These are phyloP conservation scores for Flexamia atlantica DNA, from an alignment of 2,888 invertebrate genomes.

Conservation along the genomic window DNA sequence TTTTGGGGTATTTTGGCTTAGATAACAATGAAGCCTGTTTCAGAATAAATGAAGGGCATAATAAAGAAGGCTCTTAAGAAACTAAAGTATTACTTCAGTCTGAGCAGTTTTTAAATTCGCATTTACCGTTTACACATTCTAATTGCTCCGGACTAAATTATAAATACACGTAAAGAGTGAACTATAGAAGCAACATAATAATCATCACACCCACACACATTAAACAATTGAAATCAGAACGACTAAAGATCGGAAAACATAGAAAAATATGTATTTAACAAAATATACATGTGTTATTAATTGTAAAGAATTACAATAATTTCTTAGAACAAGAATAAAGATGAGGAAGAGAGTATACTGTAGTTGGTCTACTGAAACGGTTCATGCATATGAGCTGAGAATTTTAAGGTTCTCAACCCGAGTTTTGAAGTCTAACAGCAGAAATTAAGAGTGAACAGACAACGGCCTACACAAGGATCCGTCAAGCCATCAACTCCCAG, in stretches of 20 bases:
- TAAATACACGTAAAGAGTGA: not conserved
- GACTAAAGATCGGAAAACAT: not conserved
- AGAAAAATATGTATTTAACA: not conserved
- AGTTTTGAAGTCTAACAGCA: conserved; percentile 39
- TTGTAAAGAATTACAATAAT: not conserved
- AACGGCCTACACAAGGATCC: conserved; percentile 30
- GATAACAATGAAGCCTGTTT: no score
- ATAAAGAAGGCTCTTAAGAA: no score
- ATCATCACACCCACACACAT: not conserved
- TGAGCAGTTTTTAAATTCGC: no score
- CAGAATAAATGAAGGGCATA: no score
- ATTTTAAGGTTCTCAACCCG: not conserved
- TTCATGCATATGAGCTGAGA: conserved; percentile 1
- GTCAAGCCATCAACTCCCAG: conserved; percentile 29
- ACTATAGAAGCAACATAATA: not conserved
- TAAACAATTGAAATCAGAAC: conserved; percentile 2
- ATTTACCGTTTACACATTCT: not conserved
- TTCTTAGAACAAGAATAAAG: conserved; percentile 8
- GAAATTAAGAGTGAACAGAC: conserved; percentile 45
- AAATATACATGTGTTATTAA: conserved; percentile 27
- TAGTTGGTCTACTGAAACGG: conserved; percentile 39
- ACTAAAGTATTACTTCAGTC: no score
- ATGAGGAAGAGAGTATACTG: conserved; percentile 45
- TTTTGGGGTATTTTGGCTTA: no score
- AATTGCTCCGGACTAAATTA: not conserved